phyloP scores from a whole-genome alignment of 1,140 invertebrate genomes.

The Pachypeltis micranthus region DNA sequence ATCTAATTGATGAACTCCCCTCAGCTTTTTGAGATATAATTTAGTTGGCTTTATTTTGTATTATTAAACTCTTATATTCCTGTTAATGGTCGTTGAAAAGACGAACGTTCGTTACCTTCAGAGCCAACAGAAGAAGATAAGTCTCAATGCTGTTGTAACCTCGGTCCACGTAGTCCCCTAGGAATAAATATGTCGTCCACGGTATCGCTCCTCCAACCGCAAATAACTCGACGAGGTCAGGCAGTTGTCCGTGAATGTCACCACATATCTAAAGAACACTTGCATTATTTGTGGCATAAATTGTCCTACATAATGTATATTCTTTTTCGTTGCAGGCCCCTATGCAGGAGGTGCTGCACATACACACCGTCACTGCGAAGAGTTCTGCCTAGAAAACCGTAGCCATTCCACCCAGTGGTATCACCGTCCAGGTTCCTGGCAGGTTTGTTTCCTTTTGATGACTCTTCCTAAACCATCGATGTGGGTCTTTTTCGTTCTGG shows the following conservation, averaged over 20 bases:
- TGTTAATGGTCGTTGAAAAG: slow-evolving; percentile 8
- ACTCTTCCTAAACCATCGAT: no score
- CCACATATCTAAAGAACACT: slow-evolving; percentile 79
- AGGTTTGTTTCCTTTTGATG: no score
- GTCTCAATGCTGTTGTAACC: slow-evolving; percentile 99
- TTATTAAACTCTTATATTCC: background rate
- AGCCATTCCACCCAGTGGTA: no score
- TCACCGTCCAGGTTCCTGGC: no score
- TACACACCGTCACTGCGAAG: no score
- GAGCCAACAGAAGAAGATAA: slow-evolving; percentile 86
- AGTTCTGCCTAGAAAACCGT: no score
- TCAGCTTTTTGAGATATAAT: background rate
- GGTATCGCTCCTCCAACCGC: slow-evolving; percentile 91
- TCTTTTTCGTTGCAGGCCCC: no score
- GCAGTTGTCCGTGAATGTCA: slow-evolving; percentile 99
- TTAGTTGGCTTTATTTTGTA: background rate
- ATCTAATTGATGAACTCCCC: background rate
- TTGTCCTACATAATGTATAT: no score
- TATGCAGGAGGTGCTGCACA: no score
- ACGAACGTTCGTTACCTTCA: slow-evolving; percentile 68
- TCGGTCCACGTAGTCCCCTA: slow-evolving; percentile 99
- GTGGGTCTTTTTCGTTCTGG: no score
- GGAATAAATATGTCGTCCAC: slow-evolving; percentile 99
- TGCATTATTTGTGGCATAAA: no score
- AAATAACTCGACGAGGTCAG: slow-evolving; percentile 99